Base-by-base conservation (phyloP, 2,113 vertebrate species). In the Microcebus jonahi region DNA sequence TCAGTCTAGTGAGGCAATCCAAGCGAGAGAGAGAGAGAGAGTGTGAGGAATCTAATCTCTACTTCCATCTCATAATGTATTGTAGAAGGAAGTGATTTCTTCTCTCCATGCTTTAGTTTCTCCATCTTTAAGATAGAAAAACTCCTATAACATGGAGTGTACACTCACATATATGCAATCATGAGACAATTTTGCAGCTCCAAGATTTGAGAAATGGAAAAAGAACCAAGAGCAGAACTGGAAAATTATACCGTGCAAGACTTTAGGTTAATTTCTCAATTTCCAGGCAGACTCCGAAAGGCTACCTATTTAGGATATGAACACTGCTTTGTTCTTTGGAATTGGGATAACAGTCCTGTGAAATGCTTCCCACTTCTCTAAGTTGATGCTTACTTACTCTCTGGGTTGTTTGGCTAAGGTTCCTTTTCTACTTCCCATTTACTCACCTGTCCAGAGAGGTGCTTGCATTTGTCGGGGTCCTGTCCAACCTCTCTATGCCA, bases 1-100 rank as follows among this genome's bases (percentile, higher is more conserved):
- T 99, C 98, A 75, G 98, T 98, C 98, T 99, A 95, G 57, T 83
- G 89, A 82, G 31, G 80, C 1, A 91, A 39, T 86, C 29, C 48
- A 45, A 27, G 90, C 87, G 50, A 18, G 53, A 77, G 42, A 65
- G 53, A 77, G 42, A 65, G 39, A 77, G 57, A 65, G 39, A 88
- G 8, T 31, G 29, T 82, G 29, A 81, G 25, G 42, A 42, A 36
- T 20, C 6, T 70, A 70, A 92, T 23, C 34, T 67, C 55, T 21
- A 42, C 21, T 39, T 95, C 65, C 5, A 23, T 34, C 79, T 53
- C 36, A 34, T 34, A 36, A 75, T 6, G 5, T 21, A 42, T 21
- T 3, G 5, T 2, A 36, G 50, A 71, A 75, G 61, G 18, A 50
- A 92, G 55, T 29, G 25, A 45, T 59, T 88, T 79, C 68, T 90